Conservation (phyloP, 2,888 invertebrate genomes). For the Tipula vernalis region DNA sequence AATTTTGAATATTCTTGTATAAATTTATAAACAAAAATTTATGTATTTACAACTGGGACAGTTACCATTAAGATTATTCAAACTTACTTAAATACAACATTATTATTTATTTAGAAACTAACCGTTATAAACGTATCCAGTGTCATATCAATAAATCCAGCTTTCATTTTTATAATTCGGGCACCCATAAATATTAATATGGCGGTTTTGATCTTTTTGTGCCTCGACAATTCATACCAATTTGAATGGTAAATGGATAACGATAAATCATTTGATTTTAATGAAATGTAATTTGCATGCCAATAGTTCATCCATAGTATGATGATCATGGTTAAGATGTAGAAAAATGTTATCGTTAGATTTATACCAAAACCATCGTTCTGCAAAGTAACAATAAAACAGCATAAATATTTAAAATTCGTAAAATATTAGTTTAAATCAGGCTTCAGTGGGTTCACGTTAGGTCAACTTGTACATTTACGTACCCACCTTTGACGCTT, state of each 20-base stretch:
- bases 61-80: neutral
- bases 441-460: too few species aligned
- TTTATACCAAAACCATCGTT: neutral
- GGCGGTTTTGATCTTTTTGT: neutral
- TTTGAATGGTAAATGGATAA: constrained; percentile 9
- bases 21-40: neutral
- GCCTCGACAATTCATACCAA: constrained; percentile 11
- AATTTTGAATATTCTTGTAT: neutral
- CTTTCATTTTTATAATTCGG: constrained; percentile 12
- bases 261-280: constrained; percentile 8
- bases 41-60: neutral
- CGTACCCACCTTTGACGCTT: constrained; percentile 13
- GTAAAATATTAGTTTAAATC: too few species aligned
- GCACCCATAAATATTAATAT: constrained; percentile 12
- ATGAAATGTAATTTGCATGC: constrained; percentile 15
- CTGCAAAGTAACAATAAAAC: neutral
- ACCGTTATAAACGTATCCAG: constrained; percentile 13
- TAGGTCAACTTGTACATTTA: too few species aligned
- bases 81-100: neutral
- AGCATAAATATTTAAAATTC: too few species aligned
- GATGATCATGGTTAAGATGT: constrained; percentile 14
- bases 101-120: neutral
- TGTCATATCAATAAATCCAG: constrained; percentile 12
- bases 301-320: constrained; percentile 16
- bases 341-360: constrained; percentile 12